Conservation (phyloP, 2,113 vertebrate genomes). For the Halcyon malimbica region DNA sequence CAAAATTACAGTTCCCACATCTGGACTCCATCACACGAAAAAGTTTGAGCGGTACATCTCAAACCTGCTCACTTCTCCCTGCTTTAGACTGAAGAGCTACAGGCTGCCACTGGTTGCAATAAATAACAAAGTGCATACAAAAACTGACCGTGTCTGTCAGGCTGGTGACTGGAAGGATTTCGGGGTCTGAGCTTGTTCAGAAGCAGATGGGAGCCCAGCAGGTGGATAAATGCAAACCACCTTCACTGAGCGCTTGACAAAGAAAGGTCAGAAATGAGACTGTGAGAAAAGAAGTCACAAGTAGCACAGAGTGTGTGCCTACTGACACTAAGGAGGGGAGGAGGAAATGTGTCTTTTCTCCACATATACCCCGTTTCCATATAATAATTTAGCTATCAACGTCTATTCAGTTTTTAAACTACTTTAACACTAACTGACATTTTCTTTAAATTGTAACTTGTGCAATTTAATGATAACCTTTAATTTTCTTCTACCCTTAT, state of each 20-base stretch:
- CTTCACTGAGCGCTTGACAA: slow-evolving; percentile 49
- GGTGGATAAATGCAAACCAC: slow-evolving; percentile 34
- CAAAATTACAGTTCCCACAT: not conserved
- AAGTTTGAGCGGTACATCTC: not conserved
- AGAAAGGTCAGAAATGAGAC: slow-evolving; percentile 56
- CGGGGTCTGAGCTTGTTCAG: not conserved
- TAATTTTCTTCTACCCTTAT: not conserved
- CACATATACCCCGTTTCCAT: not conserved
- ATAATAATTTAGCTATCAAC: slow-evolving; percentile 72
- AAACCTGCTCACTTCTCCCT: not conserved
- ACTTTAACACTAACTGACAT: not conserved
- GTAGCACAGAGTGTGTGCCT: slow-evolving; percentile 50
- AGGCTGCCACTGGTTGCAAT: not conserved
- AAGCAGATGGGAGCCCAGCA: slow-evolving; percentile 66
- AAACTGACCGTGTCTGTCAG: not conserved
- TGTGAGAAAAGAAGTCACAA: slow-evolving; percentile 2
- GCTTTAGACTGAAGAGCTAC: not conserved
- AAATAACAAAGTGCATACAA: not conserved
- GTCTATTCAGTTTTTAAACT: slow-evolving; percentile 29
- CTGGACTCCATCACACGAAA: not conserved
- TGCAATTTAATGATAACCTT: slow-evolving; percentile 29
- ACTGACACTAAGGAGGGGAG: not conserved
- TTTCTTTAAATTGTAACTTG: not conserved
- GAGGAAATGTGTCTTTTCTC: slow-evolving; percentile 24
- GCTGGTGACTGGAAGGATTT: not conserved